A percentile compares a stretch with the other conserved stretches of the same genome.
phyloP scores from a whole-genome alignment of 2,888 invertebrate species.

The Archips xylosteana region DNA sequence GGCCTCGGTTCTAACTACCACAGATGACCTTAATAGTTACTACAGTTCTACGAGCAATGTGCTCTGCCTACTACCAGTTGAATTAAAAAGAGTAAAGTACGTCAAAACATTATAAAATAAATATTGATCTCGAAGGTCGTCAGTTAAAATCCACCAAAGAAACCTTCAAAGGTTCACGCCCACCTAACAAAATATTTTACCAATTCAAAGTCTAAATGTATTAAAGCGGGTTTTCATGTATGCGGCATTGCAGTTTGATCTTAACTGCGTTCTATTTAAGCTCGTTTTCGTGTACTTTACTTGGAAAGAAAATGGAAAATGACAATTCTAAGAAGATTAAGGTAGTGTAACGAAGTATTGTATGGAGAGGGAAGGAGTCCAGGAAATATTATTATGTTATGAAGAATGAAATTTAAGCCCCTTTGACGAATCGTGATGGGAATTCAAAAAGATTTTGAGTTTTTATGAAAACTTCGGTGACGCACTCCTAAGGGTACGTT shows the following conservation, averaged over 20 bases:
- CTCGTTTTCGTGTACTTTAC: neutral
- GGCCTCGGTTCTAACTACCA: too few species aligned
- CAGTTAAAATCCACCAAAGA: neutral
- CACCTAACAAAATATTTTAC: constrained; percentile 4
- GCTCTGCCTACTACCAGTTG: too few species aligned
- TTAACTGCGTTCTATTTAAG: neutral
- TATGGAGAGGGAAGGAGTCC: neutral
- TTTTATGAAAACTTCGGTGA: too few species aligned
- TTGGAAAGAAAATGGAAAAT: constrained; percentile 7
- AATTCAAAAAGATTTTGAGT: neutral
- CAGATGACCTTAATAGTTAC: too few species aligned
- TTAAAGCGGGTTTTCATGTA: neutral
- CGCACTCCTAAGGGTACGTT: too few species aligned
- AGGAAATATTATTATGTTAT: constrained; percentile 10
- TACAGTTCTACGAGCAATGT: too few species aligned
- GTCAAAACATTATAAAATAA: neutral
- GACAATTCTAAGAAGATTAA: constrained; percentile 23
- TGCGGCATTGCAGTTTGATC: neutral
- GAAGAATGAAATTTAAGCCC: neutral
- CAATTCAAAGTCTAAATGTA: neutral
- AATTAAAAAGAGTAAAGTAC: too few species aligned
- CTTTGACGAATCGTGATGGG: neutral
- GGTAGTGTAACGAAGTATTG: constrained; percentile 24
- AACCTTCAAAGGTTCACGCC: neutral
- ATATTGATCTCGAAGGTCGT: neutral